A percentile compares a stretch with the other conserved stretches of the same genome.
phyloP scores from a whole-genome alignment of 2,113 vertebrate species.

The Carettochelys insculpta region DNA sequence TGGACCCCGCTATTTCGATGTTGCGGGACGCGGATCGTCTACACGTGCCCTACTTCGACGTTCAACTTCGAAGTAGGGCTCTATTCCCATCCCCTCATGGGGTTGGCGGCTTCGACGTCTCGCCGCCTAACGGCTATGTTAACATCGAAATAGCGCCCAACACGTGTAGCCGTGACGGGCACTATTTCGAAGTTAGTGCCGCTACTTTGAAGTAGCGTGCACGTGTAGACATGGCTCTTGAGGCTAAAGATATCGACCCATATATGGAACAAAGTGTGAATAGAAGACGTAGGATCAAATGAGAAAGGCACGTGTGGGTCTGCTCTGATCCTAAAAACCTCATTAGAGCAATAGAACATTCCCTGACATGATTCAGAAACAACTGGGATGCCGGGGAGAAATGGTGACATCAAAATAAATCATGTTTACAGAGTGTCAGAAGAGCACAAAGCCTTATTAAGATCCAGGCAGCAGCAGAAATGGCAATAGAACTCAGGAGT shows the following conservation, averaged over 20 bases:
- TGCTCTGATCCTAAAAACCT: not conserved
- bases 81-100: no score
- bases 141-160: no score
- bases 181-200: no score
- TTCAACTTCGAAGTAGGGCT: no score
- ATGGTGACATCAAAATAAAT: not conserved
- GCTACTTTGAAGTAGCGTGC: no score
- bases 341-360: not conserved
- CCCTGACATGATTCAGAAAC: not conserved
- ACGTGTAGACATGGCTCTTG: no score
- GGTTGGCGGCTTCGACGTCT: no score
- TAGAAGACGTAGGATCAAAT: not conserved
- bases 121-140: no score
- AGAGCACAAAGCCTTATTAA: constrained; percentile 6
- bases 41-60: no score
- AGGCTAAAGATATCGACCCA: not conserved
- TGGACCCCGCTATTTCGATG: no score
- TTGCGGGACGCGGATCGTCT: no score
- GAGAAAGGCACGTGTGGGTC: not conserved
- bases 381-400: not conserved
- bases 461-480: not conserved
- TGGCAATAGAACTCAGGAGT: not conserved
- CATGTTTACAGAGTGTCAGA: not conserved
- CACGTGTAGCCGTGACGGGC: no score
- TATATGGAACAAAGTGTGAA: not conserved